phyloP scores from a whole-genome alignment of 2,888 invertebrate genomes.

The Microplitis manilae region DNA sequence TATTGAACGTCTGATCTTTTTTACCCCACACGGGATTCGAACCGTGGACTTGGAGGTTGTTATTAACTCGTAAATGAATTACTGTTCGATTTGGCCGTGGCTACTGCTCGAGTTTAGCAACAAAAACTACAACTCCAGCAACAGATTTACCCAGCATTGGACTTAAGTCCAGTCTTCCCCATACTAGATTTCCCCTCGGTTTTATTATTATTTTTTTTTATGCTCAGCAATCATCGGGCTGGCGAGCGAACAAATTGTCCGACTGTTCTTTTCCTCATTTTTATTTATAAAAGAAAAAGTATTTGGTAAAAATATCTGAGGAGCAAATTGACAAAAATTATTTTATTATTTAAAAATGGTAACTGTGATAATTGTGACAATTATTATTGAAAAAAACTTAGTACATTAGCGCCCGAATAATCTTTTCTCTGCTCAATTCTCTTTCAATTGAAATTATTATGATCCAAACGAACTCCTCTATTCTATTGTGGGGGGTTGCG shows the following conservation, averaged over 20 bases:
- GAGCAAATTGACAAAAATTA: not conserved
- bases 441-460: constrained; percentile 71
- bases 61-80: constrained; percentile 72
- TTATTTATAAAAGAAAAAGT: not conserved
- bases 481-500: constrained; percentile 69
- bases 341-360: constrained; percentile 2
- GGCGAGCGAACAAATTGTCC: constrained; percentile 10
- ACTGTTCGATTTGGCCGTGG: constrained; percentile 65
- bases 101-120: constrained; percentile 61
- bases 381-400: not conserved
- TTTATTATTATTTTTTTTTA: constrained; percentile 32
- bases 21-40: no score
- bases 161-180: constrained; percentile 31
- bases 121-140: not conserved
- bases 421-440: constrained; percentile 40
- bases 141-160: not conserved
- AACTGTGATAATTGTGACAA: not conserved
- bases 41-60: constrained; percentile 46
- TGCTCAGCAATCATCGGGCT: constrained; percentile 14
- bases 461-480: constrained; percentile 71
- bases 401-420: constrained; percentile 21
- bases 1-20: no score
- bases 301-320: no score
- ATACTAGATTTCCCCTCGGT: constrained; percentile 14
- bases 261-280: not conserved